These are phyloP conservation scores for Rhynchophorus ferrugineus DNA, from an alignment of 1,140 invertebrate genomes.

Conservation along the genomic window DNA sequence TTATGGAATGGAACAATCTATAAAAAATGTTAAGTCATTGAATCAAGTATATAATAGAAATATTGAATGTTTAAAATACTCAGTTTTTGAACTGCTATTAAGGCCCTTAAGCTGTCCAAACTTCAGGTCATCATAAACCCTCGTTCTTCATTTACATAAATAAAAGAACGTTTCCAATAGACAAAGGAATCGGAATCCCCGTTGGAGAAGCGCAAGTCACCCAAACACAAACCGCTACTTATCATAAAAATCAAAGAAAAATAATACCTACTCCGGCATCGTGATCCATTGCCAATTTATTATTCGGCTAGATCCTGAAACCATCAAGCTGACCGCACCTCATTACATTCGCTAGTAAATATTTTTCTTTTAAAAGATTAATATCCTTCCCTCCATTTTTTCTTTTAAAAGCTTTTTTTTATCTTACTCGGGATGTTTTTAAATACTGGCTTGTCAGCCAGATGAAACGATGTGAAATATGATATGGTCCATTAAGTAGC, in stretches of 20 bases:
- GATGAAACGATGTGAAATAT: conserved; percentile 17
- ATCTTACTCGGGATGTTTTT: conserved; percentile 16
- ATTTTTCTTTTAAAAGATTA: conserved; percentile 25
- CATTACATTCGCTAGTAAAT: conserved; percentile 23
- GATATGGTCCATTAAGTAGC: conserved; percentile 17
- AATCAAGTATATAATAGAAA: too few relatives aligned
- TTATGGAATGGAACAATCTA: too few relatives aligned
- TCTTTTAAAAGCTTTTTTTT: conserved; percentile 21
- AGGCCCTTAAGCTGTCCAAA: too few relatives aligned
- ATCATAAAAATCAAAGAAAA: not conserved
- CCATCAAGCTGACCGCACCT: conserved; percentile 25
- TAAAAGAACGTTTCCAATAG: not conserved
- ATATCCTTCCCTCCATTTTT: conserved; percentile 23
- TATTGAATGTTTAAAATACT: too few relatives aligned
- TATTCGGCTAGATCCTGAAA: conserved; percentile 12
- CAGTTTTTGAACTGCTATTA: too few relatives aligned
- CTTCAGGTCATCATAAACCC: too few relatives aligned
- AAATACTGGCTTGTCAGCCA: conserved; percentile 20
- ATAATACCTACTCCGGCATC: not conserved
- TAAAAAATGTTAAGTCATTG: too few relatives aligned
- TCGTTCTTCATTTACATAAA: too few relatives aligned
- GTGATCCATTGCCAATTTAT: not conserved
- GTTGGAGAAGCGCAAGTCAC: not conserved
- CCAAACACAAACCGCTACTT: not conserved
- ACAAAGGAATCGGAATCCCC: not conserved